Base-by-base conservation (phyloP, 2,888 invertebrate genomes). In the Macaria liturata region DNA sequence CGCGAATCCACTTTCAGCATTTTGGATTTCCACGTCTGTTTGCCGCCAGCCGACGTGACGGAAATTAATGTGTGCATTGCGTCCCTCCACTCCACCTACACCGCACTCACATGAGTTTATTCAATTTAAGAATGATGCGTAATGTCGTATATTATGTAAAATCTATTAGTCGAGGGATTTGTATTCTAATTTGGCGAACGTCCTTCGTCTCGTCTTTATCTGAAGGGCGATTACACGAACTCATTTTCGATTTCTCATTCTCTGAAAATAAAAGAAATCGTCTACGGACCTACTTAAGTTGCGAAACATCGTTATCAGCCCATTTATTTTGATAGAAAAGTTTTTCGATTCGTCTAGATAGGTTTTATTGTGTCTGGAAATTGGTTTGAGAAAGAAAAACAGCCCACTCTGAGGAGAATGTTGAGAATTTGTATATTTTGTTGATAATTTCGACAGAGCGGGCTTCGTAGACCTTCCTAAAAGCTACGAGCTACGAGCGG, bases 11-110 rank as follows among this genome's bases (percentile, higher is more conserved):
- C 83, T 80, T 80, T 69, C 74, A 68, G 75, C 74, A 80, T 84
- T 83, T 85, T 77, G 83, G 83, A 84, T 84, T 86, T 81, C 77
- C 77, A 75, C 76, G 76, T 77, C 76, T 80, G 79, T 82, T 81
- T 84, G 80, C 79, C 70, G 75, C 70, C 70, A 65, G 54, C 43
- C 68, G 75, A 83, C 83, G 82, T 76, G 81, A 82, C 78, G 84
- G 84, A 88, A 88, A 89, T 90, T 86, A 85, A 84, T 88, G 88
- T 89, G 84, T 88, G 83, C 88, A 80, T 78, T 83, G 80, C 81
- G 76, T 85, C 83, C 79, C 70, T 72, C 71, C 20, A 20, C 20
- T 2, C 20, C 20, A 2, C 20, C 20, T 20, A 20, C 20, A 20
- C 20, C 20, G 20, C 20, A 20, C 20, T 20, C 1, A 20, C 20